Base-by-base conservation (phyloP, 2,888 invertebrate species). In the Panorpa germanica region DNA sequence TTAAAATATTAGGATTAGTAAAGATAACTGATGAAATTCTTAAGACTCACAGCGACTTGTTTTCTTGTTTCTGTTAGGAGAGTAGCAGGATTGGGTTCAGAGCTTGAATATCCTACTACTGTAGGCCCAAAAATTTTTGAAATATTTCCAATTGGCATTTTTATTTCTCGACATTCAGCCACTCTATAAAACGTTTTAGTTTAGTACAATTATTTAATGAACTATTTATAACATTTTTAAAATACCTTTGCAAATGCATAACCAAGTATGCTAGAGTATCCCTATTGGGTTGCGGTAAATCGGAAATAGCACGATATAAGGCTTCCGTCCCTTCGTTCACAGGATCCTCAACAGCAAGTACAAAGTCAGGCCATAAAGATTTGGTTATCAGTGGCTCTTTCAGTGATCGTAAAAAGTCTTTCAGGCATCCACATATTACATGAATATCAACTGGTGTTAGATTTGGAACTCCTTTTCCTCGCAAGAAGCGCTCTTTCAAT, bases 91-190 rank as follows among this genome's bases (percentile, higher is more conserved):
- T 72, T 67, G 1, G 75, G 74, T 47, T 82, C 73, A 1, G 63
- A 55, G 1, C 70, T 70, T 9, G 82, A 82, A 47, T 81, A 88
- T 1, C 95, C 95, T 13, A 96, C 77, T 29, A 96, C 65, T 2
- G 91, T 93, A 3, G 95, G 95, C 0, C 83, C 95, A 54, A 96
- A 90, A 17, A 95, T 72, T 47, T 77, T 78, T 1, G 91, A 73
- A 41, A 98, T 59, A 57, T 91, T 95, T 38, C 70, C 69, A 13
- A 73, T 59, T 0, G 85, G 80, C 96, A 98, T 98, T 59, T 85
- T 83, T 40, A 86, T 85, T 29, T 78, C 82, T 0, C 69, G 64
- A 38, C 75, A 70, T 39, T 77, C 73, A 0, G 86, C 71, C 34
- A 93, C 74, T 43, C 90, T 83, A 51, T 4, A 48, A 47, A 33